Conservation (phyloP, 2,113 vertebrate genomes). For the Genyomyrus donnyi region DNA sequence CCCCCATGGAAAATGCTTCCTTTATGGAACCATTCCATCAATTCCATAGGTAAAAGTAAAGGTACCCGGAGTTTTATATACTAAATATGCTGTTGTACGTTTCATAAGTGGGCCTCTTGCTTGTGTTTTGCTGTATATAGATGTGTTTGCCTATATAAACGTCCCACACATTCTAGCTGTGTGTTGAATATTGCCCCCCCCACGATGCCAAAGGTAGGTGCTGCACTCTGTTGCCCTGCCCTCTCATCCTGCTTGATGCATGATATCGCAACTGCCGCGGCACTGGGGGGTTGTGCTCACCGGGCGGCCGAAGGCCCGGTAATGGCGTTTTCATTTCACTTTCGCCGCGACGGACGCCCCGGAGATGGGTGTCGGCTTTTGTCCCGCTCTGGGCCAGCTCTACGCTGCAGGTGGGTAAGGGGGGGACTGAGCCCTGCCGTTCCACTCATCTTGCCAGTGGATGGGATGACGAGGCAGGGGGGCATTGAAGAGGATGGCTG, state of each 20-base stretch:
- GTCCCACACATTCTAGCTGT: constrained; percentile 35
- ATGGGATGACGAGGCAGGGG: not conserved
- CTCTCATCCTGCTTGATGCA: constrained; percentile 50
- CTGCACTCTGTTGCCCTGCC: constrained; percentile 40
- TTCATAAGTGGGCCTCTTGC: not conserved
- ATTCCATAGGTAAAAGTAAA: constrained; percentile 98
- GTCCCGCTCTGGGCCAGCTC: constrained; percentile 54
- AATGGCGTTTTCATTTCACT: constrained; percentile 25
- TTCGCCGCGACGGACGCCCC: constrained; percentile 22
- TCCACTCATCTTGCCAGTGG: constrained; percentile 53
- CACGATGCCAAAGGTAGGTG: constrained; percentile 68
- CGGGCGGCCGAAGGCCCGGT: constrained; percentile 36
- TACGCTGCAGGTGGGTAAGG: constrained; percentile 59
- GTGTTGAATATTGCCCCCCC: constrained; percentile 25
- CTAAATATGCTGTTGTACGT: not conserved
- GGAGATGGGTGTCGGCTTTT: constrained; percentile 47
- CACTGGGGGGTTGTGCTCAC: constrained; percentile 28
- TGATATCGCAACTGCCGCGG: constrained; percentile 40
- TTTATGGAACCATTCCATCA: constrained; percentile 98
- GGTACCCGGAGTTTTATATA: constrained; percentile 75
- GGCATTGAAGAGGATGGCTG: not conserved
- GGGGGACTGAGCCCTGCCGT: constrained; percentile 51
- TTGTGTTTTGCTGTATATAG: constrained; percentile 5
- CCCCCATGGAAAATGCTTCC: constrained; percentile 83
- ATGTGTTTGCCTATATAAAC: constrained; percentile 30